Evolutionary conservation across 2,888 invertebrate species (phyloP), one percentile per base, ranked within the genome.

Genomic region (Ptychoptera albimana): DNA sequence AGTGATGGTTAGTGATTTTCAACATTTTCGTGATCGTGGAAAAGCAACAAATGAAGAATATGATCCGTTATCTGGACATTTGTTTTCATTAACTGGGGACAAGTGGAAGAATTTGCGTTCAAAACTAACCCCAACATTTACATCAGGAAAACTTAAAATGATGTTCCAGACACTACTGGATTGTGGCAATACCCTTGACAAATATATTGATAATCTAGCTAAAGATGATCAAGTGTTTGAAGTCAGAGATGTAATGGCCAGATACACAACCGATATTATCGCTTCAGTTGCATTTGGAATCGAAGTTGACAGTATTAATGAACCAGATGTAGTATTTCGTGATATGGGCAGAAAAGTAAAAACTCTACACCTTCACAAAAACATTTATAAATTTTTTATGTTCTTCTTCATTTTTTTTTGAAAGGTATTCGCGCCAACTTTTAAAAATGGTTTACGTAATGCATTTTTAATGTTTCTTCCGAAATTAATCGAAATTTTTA

Each of bases 91-190:
- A 37, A 65, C 67, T 41, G 75, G 74, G 1, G 61, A 67, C 5
- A 64, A 69, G 50, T 79, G 78, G 78, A 75, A 68, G 56, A 66
- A 63, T 39, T 57, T 77, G 12, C 64, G 78, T 10, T 51, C 68
- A 1, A 74, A 74, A 52, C 60, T 78, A 54, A 71, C 76, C 1
- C 73, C 77, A 1, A 69, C 72, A 0, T 79, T 76, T 54, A 73
- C 77, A 1, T 66, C 74, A 0, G 73, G 71, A n/a, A 77, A 75
- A 57, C 57, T 78, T 42, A 76, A 73, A 54, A 65, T 61, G 4
- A 73, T 77, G 71, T 74, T 71, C 51, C 64, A 67, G 1, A 66
- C 72, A 4, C 67, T 76, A 12, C 63, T 70, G 39, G 60, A 68
- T 12, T 70, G 73, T 44, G 70, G 71, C 0, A 56, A 64, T 16